These are phyloP conservation scores for Monoplex corrugatus DNA, from an alignment of 2,888 invertebrate genomes.

Conservation along the genomic window DNA sequence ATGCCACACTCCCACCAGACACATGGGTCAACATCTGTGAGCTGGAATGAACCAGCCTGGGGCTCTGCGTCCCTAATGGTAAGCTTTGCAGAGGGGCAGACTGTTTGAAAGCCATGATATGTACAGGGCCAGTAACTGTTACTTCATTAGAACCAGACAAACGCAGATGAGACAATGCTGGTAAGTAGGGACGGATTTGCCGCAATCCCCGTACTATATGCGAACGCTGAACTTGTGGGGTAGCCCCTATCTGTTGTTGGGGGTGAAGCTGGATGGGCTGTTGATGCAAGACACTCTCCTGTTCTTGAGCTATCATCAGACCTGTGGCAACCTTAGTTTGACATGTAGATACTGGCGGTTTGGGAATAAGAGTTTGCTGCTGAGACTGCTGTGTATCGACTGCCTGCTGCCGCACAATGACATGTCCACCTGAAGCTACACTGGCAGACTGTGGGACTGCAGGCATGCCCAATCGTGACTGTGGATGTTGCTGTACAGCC, in stretches of 20 bases:
- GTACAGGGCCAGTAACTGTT: background rate
- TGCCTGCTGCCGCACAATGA: background rate
- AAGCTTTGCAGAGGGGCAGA: background rate
- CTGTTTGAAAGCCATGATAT: conserved; percentile 9
- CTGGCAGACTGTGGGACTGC: background rate
- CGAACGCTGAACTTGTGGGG: background rate
- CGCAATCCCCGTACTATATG: conserved; percentile 21
- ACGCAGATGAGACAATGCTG: background rate
- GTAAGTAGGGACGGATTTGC: background rate
- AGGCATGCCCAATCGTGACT: conserved; percentile 20
- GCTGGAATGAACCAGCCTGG: conserved; percentile 1
- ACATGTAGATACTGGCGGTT: background rate
- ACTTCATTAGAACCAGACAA: background rate
- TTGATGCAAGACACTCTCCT: background rate
- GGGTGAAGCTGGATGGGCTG: background rate
- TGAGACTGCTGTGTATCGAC: background rate
- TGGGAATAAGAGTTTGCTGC: background rate
- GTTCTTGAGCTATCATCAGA: background rate
- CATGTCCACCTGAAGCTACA: background rate
- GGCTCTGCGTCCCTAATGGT: background rate
- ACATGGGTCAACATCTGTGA: conserved; percentile 6
- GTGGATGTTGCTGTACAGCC: background rate
- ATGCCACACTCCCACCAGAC: conserved; percentile 38
- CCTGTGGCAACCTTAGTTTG: background rate
- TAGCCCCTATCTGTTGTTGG: background rate